A percentile compares a stretch with the other conserved stretches of the same genome.
These are phyloP conservation scores for Vanessa cardui DNA, from an alignment of 2,888 invertebrate species.

Conservation along the genomic window DNA sequence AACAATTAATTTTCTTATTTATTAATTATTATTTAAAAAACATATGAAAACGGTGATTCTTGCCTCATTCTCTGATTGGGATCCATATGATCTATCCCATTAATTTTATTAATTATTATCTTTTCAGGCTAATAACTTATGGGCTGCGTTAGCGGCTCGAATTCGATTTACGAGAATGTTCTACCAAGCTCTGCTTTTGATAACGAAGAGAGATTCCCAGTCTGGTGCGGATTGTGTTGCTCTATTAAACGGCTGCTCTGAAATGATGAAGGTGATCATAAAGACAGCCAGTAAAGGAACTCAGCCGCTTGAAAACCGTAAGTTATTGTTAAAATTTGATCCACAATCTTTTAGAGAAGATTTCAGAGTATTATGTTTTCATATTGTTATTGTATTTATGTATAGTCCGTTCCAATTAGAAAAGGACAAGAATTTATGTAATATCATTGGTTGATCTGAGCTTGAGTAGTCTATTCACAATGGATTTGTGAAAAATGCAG, in stretches of 20 bases:
- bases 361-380: no score
- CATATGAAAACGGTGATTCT: no score
- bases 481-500: no score
- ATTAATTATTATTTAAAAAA: no score
- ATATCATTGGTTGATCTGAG: no score
- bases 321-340: conserved; percentile 48
- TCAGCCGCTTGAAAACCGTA: conserved; percentile 85
- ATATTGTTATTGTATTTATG: no score
- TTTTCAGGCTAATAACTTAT: conserved; percentile 65
- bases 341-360: no score
- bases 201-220: conserved; percentile 86
- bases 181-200: conserved; percentile 89
- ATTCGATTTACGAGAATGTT: conserved; percentile 94
- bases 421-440: no score
- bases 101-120: neutral
- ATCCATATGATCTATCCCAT: neutral
- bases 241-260: conserved; percentile 89
- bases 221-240: conserved; percentile 91
- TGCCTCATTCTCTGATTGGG: no score
- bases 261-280: conserved; percentile 91
- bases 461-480: no score
- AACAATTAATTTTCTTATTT: no score
- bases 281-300: conserved; percentile 87
- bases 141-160: conserved; percentile 88
- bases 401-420: no score